These are phyloP conservation scores for Serranus cabrilla DNA, from an alignment of 2,797 vertebrate species.

Conservation along the genomic window DNA sequence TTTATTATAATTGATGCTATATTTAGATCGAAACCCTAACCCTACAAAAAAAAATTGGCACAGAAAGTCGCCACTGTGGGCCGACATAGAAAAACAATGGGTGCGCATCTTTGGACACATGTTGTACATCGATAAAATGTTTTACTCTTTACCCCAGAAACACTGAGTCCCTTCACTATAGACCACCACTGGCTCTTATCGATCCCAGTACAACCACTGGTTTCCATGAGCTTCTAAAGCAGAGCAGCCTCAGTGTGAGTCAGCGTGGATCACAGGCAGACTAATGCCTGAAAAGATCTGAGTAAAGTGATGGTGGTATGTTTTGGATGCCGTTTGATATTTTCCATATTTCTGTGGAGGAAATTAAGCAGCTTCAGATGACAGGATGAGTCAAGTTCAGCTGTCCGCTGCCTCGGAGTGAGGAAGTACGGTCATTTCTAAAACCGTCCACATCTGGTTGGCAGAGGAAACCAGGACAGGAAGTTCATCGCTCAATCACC, in stretches of 20 bases:
- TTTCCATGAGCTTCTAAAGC: conserved; percentile 32
- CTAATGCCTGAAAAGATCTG: neutral
- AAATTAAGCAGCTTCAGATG: conserved; percentile 21
- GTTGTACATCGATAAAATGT: too few relatives aligned
- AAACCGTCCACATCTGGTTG: conserved; percentile 19
- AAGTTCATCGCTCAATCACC: conserved; percentile 11
- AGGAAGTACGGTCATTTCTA: conserved; percentile 33
- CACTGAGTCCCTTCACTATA: too few relatives aligned
- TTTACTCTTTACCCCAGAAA: too few relatives aligned
- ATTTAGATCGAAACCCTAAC: too few relatives aligned
- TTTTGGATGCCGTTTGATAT: conserved; percentile 24
- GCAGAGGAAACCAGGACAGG: conserved; percentile 32
- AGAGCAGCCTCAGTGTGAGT: conserved; percentile 50
- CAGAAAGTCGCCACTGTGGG: too few relatives aligned
- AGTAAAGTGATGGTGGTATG: neutral
- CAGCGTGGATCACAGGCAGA: conserved; percentile 36
- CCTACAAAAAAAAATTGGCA: too few relatives aligned
- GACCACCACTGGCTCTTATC: too few relatives aligned
- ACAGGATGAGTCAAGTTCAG: conserved; percentile 45
- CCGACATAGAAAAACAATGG: too few relatives aligned
- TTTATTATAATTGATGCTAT: too few relatives aligned
- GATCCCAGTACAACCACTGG: neutral
- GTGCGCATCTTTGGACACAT: too few relatives aligned
- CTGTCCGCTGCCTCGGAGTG: neutral
- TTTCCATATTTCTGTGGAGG: conserved; percentile 34